Evolutionary conservation across 1,140 invertebrate species (phyloP).

Genomic region (Potamilus streckersoni): DNA sequence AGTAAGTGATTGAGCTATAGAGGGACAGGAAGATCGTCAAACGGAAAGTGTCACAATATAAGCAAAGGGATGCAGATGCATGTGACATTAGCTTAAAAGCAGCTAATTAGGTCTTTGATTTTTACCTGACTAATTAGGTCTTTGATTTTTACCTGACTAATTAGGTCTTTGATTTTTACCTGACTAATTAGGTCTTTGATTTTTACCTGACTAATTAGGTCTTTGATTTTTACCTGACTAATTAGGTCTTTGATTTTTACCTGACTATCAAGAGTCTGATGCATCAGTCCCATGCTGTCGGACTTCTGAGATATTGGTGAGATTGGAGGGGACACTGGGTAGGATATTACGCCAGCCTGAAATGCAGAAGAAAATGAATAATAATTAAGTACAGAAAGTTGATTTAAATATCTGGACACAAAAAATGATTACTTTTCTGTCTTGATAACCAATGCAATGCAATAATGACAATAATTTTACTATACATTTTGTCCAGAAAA

Average conservation of each 20-base stretch:
- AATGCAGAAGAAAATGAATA: background rate
- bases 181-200: too few relatives aligned
- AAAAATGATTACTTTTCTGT: too few relatives aligned
- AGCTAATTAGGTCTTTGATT: background rate
- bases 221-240: background rate
- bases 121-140: constrained; percentile 23
- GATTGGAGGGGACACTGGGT: constrained; percentile 52
- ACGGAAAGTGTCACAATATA: too few relatives aligned
- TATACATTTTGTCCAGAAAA: background rate
- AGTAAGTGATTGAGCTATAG: too few relatives aligned
- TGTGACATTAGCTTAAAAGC: too few relatives aligned
- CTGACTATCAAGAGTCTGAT: constrained; percentile 37
- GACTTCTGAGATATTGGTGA: constrained; percentile 54
- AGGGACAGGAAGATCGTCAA: too few relatives aligned
- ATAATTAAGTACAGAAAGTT: background rate
- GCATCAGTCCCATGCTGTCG: constrained; percentile 30
- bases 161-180: background rate
- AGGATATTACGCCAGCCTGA: constrained; percentile 38
- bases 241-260: background rate
- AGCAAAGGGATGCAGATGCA: too few relatives aligned
- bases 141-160: background rate
- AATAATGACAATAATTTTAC: too few relatives aligned
- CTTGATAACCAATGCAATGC: too few relatives aligned
- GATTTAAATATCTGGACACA: background rate
- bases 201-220: background rate